phyloP scores from a whole-genome alignment of 2,113 vertebrate species.

The Muscicapa adusta region DNA sequence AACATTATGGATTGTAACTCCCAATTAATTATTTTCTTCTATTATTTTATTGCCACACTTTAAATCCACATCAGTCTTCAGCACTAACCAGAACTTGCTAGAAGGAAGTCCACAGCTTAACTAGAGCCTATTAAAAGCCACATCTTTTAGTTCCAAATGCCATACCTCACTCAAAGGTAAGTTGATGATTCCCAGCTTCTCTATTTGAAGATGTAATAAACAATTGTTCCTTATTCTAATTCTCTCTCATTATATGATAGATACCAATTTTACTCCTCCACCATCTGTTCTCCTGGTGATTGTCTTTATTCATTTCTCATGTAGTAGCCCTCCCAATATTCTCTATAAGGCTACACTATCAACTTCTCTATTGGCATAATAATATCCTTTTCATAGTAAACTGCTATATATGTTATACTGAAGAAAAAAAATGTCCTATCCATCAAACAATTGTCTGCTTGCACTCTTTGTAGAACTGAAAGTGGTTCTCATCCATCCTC shows the following conservation, averaged over 20 bases:
- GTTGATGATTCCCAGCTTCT: not conserved
- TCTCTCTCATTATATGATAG: rapidly evolving
- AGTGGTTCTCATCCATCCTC: not conserved
- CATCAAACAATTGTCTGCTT: not conserved
- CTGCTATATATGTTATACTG: not conserved
- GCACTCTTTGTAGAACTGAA: not conserved
- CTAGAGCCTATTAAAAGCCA: not conserved
- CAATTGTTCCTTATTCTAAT: not conserved
- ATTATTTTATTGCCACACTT: not conserved
- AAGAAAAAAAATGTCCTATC: not conserved
- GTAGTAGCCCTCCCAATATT: not conserved
- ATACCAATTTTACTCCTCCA: not conserved
- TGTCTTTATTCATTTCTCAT: not conserved
- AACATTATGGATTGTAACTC: not conserved
- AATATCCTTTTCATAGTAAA: not conserved
- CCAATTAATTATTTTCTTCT: not conserved
- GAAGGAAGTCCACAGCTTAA: not conserved
- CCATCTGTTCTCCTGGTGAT: rapidly evolving
- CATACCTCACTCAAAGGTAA: not conserved
- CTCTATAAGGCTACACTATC: not conserved
- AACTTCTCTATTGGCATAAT: not conserved
- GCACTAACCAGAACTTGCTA: not conserved
- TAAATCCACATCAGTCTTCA: not conserved
- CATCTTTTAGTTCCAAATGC: not conserved
- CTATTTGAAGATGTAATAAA: not conserved